Evolutionary conservation across 1,140 invertebrate genomes (phyloP).

Genomic region (Lerema accius): DNA sequence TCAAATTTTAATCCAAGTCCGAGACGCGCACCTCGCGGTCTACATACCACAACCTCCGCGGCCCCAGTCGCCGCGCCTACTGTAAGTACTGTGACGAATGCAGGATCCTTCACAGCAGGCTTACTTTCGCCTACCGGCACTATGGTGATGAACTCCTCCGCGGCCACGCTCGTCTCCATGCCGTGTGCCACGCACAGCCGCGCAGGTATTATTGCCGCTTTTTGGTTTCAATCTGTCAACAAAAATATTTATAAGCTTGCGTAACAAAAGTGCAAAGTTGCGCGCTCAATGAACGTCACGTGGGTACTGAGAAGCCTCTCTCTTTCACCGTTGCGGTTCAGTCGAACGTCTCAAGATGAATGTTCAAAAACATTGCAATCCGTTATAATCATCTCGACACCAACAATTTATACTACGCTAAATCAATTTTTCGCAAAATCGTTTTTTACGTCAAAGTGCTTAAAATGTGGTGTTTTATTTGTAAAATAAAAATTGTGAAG

Average conservation of each 20-base stretch:
- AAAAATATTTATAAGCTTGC: constrained; percentile 59
- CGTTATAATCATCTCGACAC: neutral
- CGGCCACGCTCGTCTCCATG: constrained; percentile 70
- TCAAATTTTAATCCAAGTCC: constrained; percentile 97
- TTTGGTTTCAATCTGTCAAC: constrained; percentile 59
- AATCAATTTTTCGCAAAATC: no score
- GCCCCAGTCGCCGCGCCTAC: constrained; percentile 77
- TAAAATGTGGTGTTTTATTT: constrained; percentile 13
- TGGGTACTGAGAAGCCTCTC: constrained; percentile 60
- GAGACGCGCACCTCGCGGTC: constrained; percentile 93
- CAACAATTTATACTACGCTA: no score
- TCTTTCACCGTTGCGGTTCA: constrained; percentile 66
- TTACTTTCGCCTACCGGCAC: constrained; percentile 78
- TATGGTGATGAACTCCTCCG: constrained; percentile 81
- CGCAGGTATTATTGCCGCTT: constrained; percentile 55
- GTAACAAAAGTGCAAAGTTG: constrained; percentile 62
- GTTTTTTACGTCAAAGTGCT: constrained; percentile 16
- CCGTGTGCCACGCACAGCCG: constrained; percentile 63
- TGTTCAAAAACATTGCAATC: constrained; percentile 33
- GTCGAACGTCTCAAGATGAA: constrained; percentile 50
- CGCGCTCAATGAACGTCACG: constrained; percentile 50
- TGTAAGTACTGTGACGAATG: constrained; percentile 79
- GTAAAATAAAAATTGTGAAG: constrained; percentile 25
- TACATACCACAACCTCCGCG: constrained; percentile 90
- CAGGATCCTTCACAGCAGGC: constrained; percentile 57